phyloP scores from a whole-genome alignment of 2,113 vertebrate genomes.

The Cochlearius cochlearius region DNA sequence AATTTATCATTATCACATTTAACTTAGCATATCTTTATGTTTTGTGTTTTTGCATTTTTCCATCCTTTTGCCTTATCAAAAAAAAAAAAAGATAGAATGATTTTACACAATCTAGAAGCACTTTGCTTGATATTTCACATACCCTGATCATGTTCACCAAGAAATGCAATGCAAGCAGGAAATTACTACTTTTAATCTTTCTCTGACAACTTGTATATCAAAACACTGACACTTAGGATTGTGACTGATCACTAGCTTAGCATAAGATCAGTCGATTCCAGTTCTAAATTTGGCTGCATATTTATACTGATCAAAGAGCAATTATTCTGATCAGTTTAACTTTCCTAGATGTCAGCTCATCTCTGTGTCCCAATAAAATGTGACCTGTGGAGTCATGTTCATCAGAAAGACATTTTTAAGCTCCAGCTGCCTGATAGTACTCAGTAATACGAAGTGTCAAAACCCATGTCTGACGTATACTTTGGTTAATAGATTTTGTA shows the following conservation, averaged over 20 bases:
- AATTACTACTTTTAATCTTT: neutral
- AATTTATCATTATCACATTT: neutral
- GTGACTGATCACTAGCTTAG: neutral
- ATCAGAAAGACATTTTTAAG: neutral
- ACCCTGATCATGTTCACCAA: neutral
- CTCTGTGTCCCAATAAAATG: neutral
- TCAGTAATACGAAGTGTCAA: neutral
- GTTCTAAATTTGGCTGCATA: neutral
- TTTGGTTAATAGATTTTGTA: neutral
- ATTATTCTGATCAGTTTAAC: neutral
- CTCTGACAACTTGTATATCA: neutral
- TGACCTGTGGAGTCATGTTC: neutral
- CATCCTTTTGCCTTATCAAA: neutral
- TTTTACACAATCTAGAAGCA: neutral
- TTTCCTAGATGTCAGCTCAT: neutral
- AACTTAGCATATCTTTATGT: neutral
- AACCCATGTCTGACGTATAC: accelerated
- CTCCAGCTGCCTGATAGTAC: neutral
- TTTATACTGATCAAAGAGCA: neutral
- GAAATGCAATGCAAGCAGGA: neutral
- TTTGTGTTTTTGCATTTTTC: neutral
- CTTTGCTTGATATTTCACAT: neutral
- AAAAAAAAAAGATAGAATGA: neutral
- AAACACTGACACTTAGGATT: neutral
- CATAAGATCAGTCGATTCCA: neutral